Evolutionary conservation across 2,888 invertebrate species (phyloP), one percentile per base, ranked within the genome.

Genomic region (Ectemnius continuus): DNA sequence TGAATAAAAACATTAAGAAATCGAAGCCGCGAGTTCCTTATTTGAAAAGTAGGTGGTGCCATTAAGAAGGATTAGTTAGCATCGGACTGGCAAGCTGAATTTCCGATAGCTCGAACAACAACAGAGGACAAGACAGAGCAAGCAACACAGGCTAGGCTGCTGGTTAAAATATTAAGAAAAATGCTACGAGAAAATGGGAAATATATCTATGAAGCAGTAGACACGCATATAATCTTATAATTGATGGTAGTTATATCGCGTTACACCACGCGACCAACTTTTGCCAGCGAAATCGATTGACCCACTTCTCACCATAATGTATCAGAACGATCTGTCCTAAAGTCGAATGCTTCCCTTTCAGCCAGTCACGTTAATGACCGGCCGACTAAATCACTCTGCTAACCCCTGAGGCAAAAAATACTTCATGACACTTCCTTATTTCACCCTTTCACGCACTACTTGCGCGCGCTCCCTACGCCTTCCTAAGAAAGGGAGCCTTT

Each of bases 201-300:
- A 14, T 52, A 52, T 52, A 70, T 76, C 4, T 36, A 8, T 36
- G 36, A 36, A 36, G 2, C 8, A 36, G 36, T 36, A 79, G 45
- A 72, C 68, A 47, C 23, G 64, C 61, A 70, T 63, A 70, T 72
- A 62, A 72, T 73, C 63, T 52, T 71, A 46, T 70, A 83, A 82
- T 80, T 82, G 75, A 82, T 82, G 70, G 66, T 47, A 80, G 75
- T 83, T 76, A 82, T 78, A 82, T 82, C 81, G 70, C 72, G 73
- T 83, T 76, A 82, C 78, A 61, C 78, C 84, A 80, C 78, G 80
- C 82, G 72, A 83, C 75, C 80, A 82, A 83, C 78, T 80, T 84
- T 84, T 83, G 78, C 73, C 78, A 59, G 73, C 77, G 70, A 86
- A 87, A 87, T 87, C 87, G 87, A 87, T 87, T 82, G 87, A 86